Conservation (phyloP, 2,888 invertebrate genomes). For the Miltochrista miniata region DNA sequence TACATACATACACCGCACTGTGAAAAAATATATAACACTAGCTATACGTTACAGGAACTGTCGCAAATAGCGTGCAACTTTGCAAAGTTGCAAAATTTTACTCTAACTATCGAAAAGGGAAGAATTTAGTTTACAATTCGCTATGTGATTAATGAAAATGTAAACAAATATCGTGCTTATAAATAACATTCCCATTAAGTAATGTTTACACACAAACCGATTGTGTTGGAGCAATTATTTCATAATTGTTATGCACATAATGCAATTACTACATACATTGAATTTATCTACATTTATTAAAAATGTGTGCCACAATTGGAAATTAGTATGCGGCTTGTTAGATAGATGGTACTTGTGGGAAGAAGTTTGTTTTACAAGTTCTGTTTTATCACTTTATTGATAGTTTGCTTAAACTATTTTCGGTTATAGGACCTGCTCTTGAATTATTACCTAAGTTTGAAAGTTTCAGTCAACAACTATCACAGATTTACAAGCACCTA, state of each 20-base stretch:
- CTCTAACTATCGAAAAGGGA: too few relatives aligned
- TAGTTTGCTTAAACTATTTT: too few relatives aligned
- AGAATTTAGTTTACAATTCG: neutral
- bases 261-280: conserved; percentile 17
- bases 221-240: conserved; percentile 12
- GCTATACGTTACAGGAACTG: conserved; percentile 22
- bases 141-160: conserved; percentile 10
- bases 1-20: conserved; percentile 30
- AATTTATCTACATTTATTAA: conserved; percentile 20
- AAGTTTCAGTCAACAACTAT: too few relatives aligned
- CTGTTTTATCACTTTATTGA: too few relatives aligned
- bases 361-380: neutral
- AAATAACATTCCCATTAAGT: conserved; percentile 5
- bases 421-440: too few relatives aligned
- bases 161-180: conserved; percentile 10
- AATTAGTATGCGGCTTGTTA: conserved; percentile 4
- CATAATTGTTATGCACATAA: conserved; percentile 17
- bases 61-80: neutral
- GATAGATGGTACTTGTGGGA: neutral
- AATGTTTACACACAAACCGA: conserved; percentile 13
- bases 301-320: conserved; percentile 9
- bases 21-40: conserved; percentile 10
- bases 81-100: too few relatives aligned
- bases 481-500: too few relatives aligned
- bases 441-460: too few relatives aligned